Evolutionary conservation across 2,113 vertebrate species (phyloP).

Genomic region (Symphodus melops): DNA sequence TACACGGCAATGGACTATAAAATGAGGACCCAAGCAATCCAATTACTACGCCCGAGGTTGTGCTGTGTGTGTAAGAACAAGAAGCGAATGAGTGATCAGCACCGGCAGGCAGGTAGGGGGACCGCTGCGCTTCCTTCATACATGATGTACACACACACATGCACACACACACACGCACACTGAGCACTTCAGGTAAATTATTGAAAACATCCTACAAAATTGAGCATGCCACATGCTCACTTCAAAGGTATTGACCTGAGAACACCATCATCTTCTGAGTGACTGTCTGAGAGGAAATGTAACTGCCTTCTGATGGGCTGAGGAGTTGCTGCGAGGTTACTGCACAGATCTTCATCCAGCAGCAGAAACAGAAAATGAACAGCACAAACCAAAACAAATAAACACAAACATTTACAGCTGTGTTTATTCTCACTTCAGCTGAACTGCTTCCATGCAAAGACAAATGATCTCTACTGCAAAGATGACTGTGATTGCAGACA

Average conservation of each 20-base stretch:
- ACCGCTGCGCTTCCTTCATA: slow-evolving; percentile 43
- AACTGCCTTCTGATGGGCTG: slow-evolving; percentile 21
- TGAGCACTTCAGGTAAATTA: slow-evolving; percentile 70
- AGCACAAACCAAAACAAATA: neutral
- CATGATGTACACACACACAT: slow-evolving; percentile 10
- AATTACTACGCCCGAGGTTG: slow-evolving; percentile 75
- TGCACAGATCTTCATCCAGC: slow-evolving; percentile 12
- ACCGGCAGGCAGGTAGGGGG: slow-evolving; percentile 50
- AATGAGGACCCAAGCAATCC: slow-evolving; percentile 75
- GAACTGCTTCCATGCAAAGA: neutral
- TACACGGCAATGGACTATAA: slow-evolving; percentile 76
- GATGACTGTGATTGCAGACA: neutral
- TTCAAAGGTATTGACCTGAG: slow-evolving; percentile 71
- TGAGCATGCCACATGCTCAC: slow-evolving; percentile 58
- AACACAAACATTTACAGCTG: neutral
- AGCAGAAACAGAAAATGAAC: neutral
- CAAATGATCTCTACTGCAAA: neutral
- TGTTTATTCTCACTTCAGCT: neutral
- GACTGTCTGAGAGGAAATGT: slow-evolving; percentile 49
- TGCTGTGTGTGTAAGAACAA: slow-evolving; percentile 57
- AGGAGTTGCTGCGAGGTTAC: slow-evolving; percentile 34
- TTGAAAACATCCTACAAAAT: slow-evolving; percentile 78
- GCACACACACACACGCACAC: slow-evolving; percentile 36
- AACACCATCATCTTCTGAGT: slow-evolving; percentile 50
- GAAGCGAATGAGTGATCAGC: slow-evolving; percentile 57